Conservation (phyloP, 2,113 vertebrate genomes). For the Austrofundulus limnaeus region DNA sequence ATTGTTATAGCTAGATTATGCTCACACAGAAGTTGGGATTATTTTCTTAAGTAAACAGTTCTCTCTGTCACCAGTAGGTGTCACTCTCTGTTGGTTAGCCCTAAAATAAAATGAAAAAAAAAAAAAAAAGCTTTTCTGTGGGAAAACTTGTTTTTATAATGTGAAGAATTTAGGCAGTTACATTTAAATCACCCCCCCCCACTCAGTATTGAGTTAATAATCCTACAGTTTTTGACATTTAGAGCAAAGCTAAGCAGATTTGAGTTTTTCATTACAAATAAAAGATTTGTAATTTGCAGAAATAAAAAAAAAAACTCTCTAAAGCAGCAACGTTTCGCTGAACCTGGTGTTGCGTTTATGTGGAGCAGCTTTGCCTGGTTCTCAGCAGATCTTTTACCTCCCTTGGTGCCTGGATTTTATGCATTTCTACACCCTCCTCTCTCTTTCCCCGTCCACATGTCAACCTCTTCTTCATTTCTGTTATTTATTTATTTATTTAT, state of each 20-base stretch:
- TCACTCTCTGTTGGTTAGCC: slow-evolving; percentile 59
- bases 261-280: not conserved
- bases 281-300: not conserved
- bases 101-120: too few species aligned
- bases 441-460: slow-evolving; percentile 4
- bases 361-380: slow-evolving; percentile 59
- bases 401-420: slow-evolving; percentile 61
- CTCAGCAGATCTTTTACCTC: slow-evolving; percentile 69
- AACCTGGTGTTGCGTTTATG: slow-evolving; percentile 46
- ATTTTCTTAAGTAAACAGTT: slow-evolving; percentile 18
- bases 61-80: slow-evolving; percentile 66
- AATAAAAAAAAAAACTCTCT: not conserved
- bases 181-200: fast-evolving
- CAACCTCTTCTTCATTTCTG: slow-evolving; percentile 21
- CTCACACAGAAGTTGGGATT: not conserved
- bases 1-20: not conserved
- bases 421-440: slow-evolving; percentile 23
- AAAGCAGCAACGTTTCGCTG: slow-evolving; percentile 37
- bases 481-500: slow-evolving; percentile 22
- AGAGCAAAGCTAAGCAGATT: not conserved
- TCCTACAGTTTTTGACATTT: not conserved
- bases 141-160: not conserved
- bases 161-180: not conserved
- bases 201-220: too few species aligned
- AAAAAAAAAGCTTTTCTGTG: not conserved